phyloP scores from a whole-genome alignment of 2,888 invertebrate genomes.

The Deroplatys truncata region DNA sequence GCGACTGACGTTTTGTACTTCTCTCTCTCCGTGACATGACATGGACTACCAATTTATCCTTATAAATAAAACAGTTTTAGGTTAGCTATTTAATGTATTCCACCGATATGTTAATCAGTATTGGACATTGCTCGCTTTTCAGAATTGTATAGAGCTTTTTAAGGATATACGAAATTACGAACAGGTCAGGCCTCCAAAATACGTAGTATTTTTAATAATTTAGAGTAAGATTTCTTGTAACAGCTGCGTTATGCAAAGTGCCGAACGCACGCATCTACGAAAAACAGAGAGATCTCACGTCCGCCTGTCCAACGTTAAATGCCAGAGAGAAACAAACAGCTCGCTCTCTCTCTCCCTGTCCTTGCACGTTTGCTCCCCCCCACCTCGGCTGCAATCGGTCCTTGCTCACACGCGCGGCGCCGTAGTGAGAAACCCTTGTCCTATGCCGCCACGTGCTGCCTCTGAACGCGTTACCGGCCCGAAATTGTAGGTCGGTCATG shows the following conservation, averaged over 20 bases:
- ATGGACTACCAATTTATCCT: too few relatives aligned
- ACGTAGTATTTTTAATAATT: too few relatives aligned
- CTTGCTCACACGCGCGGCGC: constrained; percentile 29
- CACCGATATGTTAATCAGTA: too few relatives aligned
- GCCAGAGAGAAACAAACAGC: not conserved
- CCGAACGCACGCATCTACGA: not conserved
- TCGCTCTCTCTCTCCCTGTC: not conserved
- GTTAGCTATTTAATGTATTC: too few relatives aligned
- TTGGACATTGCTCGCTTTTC: too few relatives aligned
- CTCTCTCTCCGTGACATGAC: too few relatives aligned
- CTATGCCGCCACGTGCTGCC: constrained; percentile 39
- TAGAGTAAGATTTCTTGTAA: not conserved
- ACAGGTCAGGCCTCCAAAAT: too few relatives aligned
- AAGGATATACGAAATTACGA: too few relatives aligned
- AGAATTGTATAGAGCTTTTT: too few relatives aligned
- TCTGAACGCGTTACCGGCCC: constrained; percentile 27
- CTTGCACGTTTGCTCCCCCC: constrained; percentile 3
- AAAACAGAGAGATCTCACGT: not conserved
- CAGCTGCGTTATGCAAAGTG: not conserved
- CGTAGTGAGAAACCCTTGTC: constrained; percentile 34
- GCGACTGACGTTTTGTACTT: too few relatives aligned
- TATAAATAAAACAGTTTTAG: too few relatives aligned
- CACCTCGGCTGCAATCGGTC: constrained; percentile 16
- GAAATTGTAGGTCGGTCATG: constrained; percentile 35
- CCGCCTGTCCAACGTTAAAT: not conserved